These are phyloP conservation scores for Galemys pyrenaicus DNA, from an alignment of 2,113 vertebrate genomes.

Conservation along the genomic window DNA sequence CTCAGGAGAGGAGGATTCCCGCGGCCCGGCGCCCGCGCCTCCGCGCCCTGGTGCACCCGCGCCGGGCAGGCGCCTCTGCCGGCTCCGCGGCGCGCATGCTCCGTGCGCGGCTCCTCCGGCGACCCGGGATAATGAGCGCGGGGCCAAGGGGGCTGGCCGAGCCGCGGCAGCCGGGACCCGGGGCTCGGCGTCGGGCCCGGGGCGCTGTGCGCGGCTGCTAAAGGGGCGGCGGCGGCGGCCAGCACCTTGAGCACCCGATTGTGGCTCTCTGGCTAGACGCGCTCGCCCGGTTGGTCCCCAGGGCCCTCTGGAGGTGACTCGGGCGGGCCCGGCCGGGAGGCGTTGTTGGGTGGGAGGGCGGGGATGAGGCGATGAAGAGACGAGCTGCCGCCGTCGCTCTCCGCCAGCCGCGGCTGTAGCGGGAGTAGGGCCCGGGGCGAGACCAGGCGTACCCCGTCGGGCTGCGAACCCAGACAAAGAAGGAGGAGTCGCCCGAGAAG, in stretches of 20 bases:
- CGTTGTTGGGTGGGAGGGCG: constrained; percentile 33
- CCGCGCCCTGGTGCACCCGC: background rate
- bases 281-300: constrained; percentile 33
- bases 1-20: background rate
- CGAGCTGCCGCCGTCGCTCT: constrained; percentile 10
- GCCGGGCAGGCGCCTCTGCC: background rate
- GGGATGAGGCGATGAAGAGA: constrained; percentile 57
- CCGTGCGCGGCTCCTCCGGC: background rate
- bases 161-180: background rate
- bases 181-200: background rate
- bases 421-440: constrained; percentile 59
- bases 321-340: constrained; percentile 37
- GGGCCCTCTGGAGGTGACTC: constrained; percentile 63
- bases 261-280: background rate
- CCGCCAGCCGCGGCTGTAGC: constrained; percentile 59
- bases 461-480: constrained; percentile 68
- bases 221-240: background rate
- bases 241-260: constrained; percentile 2
- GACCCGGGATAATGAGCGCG: background rate
- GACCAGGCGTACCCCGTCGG: background rate
- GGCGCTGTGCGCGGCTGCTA: constrained; percentile 27
- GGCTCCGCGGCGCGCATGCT: constrained; percentile 64
- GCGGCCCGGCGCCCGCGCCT: fast-evolving
- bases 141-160: constrained; percentile 51
- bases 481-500: constrained; percentile 46